Percentiles rank a stretch among this genome's conserved stretches.
Evolutionary conservation across 1,140 invertebrate species (phyloP).

Genomic region (Calosoma granatense): DNA sequence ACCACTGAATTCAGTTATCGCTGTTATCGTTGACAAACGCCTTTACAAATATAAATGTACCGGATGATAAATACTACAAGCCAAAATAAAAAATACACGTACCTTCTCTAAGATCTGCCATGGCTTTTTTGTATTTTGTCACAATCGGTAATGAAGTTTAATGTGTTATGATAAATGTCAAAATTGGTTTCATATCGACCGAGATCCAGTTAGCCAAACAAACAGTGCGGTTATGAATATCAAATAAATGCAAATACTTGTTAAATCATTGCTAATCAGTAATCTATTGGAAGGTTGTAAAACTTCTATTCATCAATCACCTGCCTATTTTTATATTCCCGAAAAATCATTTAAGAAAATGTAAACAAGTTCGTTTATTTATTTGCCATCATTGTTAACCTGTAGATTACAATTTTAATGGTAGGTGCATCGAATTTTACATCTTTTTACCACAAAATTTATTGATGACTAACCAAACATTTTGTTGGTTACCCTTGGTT

Average conservation of each 20-base stretch:
- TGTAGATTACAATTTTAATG: neutral
- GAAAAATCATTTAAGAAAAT: conserved; percentile 3
- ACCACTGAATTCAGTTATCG: neutral
- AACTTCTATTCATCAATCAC: neutral
- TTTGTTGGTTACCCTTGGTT: no score
- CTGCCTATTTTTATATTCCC: neutral
- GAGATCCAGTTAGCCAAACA: neutral
- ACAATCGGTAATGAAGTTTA: neutral
- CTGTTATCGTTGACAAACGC: neutral
- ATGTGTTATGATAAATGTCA: conserved; percentile 6
- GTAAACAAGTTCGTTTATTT: conserved; percentile 5
- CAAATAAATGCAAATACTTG: neutral
- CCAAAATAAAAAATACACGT: neutral
- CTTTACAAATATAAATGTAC: neutral
- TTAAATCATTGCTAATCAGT: neutral
- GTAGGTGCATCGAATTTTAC: no score
- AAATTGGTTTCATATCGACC: neutral
- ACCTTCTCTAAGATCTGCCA: conserved; percentile 4
- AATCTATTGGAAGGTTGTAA: neutral
- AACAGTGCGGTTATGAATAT: neutral
- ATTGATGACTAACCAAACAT: no score
- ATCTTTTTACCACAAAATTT: no score
- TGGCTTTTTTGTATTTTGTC: conserved; percentile 1
- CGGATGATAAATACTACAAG: neutral
- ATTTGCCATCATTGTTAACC: conserved; percentile 1